Evolutionary conservation across 1,140 invertebrate genomes (phyloP), one percentile per base, ranked within the genome.

Genomic region (Steinernema khuongi): DNA sequence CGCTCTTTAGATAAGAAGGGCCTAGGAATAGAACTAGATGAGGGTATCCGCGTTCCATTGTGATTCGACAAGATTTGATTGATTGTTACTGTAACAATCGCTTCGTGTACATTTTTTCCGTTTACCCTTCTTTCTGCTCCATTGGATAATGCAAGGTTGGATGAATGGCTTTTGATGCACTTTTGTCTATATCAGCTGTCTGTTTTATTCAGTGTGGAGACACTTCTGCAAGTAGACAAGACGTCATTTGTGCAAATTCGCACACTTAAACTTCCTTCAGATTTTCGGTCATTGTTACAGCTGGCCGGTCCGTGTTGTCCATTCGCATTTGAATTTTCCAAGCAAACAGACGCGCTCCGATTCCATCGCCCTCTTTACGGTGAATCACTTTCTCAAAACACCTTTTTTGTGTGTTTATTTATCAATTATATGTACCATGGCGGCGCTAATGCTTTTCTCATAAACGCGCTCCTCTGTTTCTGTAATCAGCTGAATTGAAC

Each of bases 321-420:
- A 11, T 60, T 60, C 7, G 36, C 19, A n/a, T 11, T 60, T 22
- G 50, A 60, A 60, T 60, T 60, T 22, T 60, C 50, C 50, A 60
- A 60, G 22, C 50, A 60, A 60, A 60, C 22, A 60, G 50, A 60
- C 22, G 50, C 50, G 50, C 50, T 60, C 50, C 26, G 50, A 60
- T 60, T 60, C 50, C 50, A 4, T 41, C 26, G 14, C 14, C 50
- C 50, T 22, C 26, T 4, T 60, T 22, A 14, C 11, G 50, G 22
- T 60, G 50, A 60, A 26, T 60, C 50, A 60, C 22, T 14, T 60
- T 60, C 50, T 60, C 50, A 60, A 60, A 60, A 60, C 50, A 60
- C 14, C 50, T 2, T 60, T 60, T 60, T 60, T 60, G 50, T 60
- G 22, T 60, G 50, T 60, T 60, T 60, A 22, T 60, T 60, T 60